phyloP scores from a whole-genome alignment of 2,113 vertebrate species.

The Neolamprologus falcicula region DNA sequence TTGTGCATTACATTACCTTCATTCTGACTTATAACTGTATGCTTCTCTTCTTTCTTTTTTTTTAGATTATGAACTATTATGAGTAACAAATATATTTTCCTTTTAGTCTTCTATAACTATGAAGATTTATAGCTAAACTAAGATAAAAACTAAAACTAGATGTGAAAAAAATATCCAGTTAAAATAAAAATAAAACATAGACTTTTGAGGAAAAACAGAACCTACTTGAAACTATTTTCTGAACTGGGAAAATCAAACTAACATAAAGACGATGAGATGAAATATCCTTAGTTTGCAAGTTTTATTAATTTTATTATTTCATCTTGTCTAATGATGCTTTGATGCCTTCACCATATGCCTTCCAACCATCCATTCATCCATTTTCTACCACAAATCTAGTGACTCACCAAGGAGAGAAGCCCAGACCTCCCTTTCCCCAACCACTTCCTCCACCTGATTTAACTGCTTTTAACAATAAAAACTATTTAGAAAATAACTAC shows the following conservation, averaged over 20 bases:
- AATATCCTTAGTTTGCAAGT: background rate
- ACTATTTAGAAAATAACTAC: background rate
- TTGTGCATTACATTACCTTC: background rate
- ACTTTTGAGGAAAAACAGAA: background rate
- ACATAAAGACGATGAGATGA: background rate
- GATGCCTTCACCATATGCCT: background rate
- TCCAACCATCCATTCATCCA: background rate
- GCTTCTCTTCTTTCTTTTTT: background rate
- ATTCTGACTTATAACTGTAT: background rate
- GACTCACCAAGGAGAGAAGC: background rate
- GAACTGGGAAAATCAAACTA: background rate
- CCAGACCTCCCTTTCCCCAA: background rate
- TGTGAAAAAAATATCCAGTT: background rate
- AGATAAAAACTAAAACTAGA: background rate
- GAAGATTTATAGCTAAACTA: constrained; percentile 17
- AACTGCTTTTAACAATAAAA: background rate
- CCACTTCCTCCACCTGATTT: background rate
- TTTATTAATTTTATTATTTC: background rate
- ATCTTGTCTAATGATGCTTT: background rate
- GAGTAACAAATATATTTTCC: background rate
- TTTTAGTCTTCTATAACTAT: constrained; percentile 9
- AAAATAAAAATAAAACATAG: background rate
- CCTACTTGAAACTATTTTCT: background rate
- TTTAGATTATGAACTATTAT: background rate
- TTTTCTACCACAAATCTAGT: background rate